These are phyloP conservation scores for Atrina japonica DNA, from an alignment of 2,888 invertebrate species.

Conservation along the genomic window DNA sequence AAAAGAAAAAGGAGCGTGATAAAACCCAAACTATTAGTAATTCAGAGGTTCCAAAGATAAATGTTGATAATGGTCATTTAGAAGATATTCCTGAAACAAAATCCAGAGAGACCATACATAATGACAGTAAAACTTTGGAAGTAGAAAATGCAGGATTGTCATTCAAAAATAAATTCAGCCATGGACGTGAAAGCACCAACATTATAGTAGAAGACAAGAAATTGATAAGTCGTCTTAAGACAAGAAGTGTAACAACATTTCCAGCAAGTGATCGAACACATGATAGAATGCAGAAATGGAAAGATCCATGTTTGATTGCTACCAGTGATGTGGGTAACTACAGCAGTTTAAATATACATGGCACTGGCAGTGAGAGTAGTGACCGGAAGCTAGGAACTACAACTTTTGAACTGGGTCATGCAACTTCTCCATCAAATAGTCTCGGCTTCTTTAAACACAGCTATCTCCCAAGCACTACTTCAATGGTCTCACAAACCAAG, in stretches of 20 bases:
- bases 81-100: too few relatives aligned
- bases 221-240: slow-evolving; percentile 5
- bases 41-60: neutral
- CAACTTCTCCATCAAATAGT: neutral
- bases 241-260: slow-evolving; percentile 28
- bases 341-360: slow-evolving; percentile 17
- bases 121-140: too few relatives aligned
- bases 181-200: neutral
- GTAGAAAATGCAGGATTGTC: too few relatives aligned
- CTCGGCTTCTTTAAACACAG: slow-evolving; percentile 9
- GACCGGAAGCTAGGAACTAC: neutral
- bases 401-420: neutral
- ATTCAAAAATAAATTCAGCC: neutral
- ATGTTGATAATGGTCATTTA: too few relatives aligned
- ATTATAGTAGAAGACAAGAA: neutral
- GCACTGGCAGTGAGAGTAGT: neutral
- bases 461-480: slow-evolving; percentile 14
- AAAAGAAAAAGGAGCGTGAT: slow-evolving; percentile 13
- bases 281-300: slow-evolving; percentile 31
- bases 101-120: too few relatives aligned
- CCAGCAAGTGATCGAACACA: slow-evolving; percentile 41
- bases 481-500: slow-evolving; percentile 11
- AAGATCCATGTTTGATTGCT: slow-evolving; percentile 13
- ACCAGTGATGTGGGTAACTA: slow-evolving; percentile 27
- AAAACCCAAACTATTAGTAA: neutral